Evolutionary conservation across 1,140 invertebrate species (phyloP).

Genomic region (Tetramorium parvispinum): DNA sequence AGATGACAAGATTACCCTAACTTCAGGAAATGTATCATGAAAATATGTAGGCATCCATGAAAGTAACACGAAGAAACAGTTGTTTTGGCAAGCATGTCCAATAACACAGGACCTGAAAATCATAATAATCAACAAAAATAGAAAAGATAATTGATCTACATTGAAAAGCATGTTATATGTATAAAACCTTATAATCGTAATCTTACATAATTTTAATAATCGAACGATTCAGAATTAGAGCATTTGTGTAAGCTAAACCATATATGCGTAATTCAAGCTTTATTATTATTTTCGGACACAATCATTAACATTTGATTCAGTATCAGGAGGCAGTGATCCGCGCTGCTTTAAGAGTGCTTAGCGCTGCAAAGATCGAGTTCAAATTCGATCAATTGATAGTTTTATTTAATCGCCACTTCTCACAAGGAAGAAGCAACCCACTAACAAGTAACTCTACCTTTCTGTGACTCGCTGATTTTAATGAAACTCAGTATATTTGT

Average conservation of each 20-base stretch:
- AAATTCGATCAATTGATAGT: no score
- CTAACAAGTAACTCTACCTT: no score
- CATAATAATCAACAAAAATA: conserved; percentile 36
- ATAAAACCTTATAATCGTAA: background rate
- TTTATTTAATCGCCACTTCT: no score
- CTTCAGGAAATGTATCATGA: conserved; percentile 90
- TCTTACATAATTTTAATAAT: conserved; percentile 40
- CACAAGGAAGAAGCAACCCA: no score
- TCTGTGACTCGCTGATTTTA: no score
- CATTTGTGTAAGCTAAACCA: background rate
- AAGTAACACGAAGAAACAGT: conserved; percentile 91
- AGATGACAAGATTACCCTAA: conserved; percentile 83
- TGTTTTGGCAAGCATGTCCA: conserved; percentile 91
- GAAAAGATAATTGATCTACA: background rate
- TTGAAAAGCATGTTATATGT: background rate
- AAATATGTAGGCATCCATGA: conserved; percentile 93
- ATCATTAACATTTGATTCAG: background rate
- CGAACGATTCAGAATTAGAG: conserved; percentile 10
- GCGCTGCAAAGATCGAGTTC: no score
- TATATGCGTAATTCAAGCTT: background rate
- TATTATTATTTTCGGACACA: background rate
- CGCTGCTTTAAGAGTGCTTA: no score
- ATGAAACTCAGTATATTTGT: no score
- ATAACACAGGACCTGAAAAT: conserved; percentile 89
- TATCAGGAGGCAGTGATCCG: no score